phyloP scores from a whole-genome alignment of 2,888 invertebrate species.

The Cyaniris semiargus region DNA sequence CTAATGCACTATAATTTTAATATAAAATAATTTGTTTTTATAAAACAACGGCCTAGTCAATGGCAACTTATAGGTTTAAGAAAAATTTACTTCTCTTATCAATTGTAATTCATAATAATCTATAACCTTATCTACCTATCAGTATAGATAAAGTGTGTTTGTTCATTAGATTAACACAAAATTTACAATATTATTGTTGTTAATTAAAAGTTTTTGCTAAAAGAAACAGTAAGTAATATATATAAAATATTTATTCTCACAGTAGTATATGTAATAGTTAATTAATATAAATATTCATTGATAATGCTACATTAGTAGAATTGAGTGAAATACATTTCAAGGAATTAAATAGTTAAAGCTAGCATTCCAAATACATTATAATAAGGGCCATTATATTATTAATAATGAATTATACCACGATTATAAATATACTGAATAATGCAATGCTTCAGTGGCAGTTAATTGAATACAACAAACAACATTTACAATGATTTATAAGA shows the following conservation, averaged over 20 bases:
- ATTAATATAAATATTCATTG: neutral
- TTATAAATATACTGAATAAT: neutral
- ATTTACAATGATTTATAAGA: neutral
- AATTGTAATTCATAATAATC: neutral
- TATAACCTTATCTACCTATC: neutral
- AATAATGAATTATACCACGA: neutral
- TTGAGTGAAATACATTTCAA: neutral
- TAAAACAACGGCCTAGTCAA: constrained; percentile 22
- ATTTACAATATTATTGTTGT: neutral
- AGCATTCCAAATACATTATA: constrained; percentile 6
- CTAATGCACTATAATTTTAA: neutral
- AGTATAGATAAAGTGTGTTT: neutral
- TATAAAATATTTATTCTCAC: neutral
- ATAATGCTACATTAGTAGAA: neutral
- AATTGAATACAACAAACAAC: neutral
- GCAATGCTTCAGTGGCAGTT: neutral
- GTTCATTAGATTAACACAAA: constrained; percentile 8
- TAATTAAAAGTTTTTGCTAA: neutral
- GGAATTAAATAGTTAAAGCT: neutral
- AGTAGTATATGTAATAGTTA: neutral
- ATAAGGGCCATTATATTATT: neutral
- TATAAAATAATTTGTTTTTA: neutral
- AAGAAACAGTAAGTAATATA: neutral
- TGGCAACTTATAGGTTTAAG: constrained; percentile 10
- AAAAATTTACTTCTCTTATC: constrained; percentile 1